Conservation (phyloP, 2,888 invertebrate genomes). For the Phyllotreta striolata region DNA sequence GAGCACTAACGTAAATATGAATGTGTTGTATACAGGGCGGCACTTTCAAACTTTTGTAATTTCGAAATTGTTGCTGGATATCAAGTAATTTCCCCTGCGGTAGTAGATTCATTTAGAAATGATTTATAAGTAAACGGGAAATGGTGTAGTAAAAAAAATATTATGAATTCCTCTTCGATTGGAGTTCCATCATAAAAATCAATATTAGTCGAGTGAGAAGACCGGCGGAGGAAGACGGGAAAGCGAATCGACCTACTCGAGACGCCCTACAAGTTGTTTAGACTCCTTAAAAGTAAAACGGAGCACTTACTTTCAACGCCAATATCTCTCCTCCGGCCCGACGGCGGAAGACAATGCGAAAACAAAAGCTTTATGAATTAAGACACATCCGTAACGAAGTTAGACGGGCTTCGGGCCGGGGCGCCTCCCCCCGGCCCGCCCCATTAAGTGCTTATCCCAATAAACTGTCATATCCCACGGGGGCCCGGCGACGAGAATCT, state of each 20-base stretch:
- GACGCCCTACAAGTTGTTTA: conserved; percentile 27
- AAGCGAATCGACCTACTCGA: neutral
- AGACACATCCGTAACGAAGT: conserved; percentile 58
- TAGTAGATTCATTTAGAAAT: too few relatives aligned
- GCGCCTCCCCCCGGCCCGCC: conserved; percentile 40
- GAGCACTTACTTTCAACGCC: conserved; percentile 55
- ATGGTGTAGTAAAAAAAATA: too few relatives aligned
- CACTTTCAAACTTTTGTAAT: too few relatives aligned
- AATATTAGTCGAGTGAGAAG: too few relatives aligned
- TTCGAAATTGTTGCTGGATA: too few relatives aligned
- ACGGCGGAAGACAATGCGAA: conserved; percentile 52
- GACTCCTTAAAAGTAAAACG: conserved; percentile 47
- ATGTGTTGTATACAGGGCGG: conserved; percentile 32
- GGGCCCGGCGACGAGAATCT: conserved; percentile 46
- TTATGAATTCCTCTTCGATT: too few relatives aligned
- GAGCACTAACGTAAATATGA: conserved; percentile 37
- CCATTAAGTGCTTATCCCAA: conserved; percentile 61
- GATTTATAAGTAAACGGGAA: too few relatives aligned
- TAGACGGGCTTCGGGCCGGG: conserved; percentile 44
- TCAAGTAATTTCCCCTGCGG: too few relatives aligned
- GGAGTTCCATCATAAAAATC: too few relatives aligned
- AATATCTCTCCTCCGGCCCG: conserved; percentile 48
- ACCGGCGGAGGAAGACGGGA: too few relatives aligned
- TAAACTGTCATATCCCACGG: conserved; percentile 60
- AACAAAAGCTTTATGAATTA: conserved; percentile 60